Conservation (phyloP, 1,140 invertebrate species). For the Mesaphorura yosii region DNA sequence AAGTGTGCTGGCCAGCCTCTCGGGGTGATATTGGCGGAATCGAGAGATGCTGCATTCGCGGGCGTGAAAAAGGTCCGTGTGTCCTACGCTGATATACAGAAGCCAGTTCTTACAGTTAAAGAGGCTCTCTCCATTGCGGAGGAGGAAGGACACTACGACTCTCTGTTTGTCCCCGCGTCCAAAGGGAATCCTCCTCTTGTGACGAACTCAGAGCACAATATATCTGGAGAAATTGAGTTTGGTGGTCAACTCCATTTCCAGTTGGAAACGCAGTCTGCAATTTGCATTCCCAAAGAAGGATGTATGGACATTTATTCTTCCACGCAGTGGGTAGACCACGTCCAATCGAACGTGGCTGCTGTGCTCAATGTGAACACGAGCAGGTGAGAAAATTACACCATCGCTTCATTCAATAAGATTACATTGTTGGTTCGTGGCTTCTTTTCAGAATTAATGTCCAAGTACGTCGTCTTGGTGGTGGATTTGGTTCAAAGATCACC, state of each 20-base stretch:
- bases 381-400: conserved; percentile 33
- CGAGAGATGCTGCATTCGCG: conserved; percentile 36
- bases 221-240: conserved; percentile 34
- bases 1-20: conserved; percentile 45
- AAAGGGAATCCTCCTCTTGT: background rate
- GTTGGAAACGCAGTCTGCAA: conserved; percentile 37
- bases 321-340: conserved; percentile 47
- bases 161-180: background rate
- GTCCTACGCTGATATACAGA: conserved; percentile 34
- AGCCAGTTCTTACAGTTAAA: conserved; percentile 39
- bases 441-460: conserved; percentile 48
- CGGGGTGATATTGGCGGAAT: conserved; percentile 37
- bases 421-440: too few species aligned
- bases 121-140: conserved; percentile 3
- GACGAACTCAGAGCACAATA: background rate
- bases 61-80: conserved; percentile 37
- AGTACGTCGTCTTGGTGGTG: conserved; percentile 55
- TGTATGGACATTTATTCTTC: conserved; percentile 36
- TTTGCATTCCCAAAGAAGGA: conserved; percentile 36
- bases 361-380: conserved; percentile 36
- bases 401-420: too few species aligned
- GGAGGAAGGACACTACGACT: background rate
- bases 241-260: conserved; percentile 39
- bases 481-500: conserved; percentile 54
- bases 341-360: conserved; percentile 48